Evolutionary conservation across 2,888 invertebrate genomes (phyloP), one percentile per base, ranked within the genome.

Genomic region (Clanis bilineata): DNA sequence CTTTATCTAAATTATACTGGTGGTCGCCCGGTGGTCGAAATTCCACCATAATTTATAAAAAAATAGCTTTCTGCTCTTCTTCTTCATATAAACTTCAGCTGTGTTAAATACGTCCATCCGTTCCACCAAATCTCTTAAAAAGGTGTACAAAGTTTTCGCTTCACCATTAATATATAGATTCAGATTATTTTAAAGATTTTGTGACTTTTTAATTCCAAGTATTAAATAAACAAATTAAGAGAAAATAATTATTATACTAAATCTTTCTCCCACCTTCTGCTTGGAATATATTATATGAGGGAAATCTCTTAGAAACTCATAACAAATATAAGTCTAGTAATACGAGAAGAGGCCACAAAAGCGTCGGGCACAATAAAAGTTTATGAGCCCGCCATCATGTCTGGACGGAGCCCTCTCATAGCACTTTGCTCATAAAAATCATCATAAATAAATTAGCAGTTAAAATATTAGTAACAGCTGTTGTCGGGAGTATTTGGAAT

Each of bases 311-410:
- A 67, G 67, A 66, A 70, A 64, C 59, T 62, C 57, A 73, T 77
- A 72, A 73, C 61, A 67, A 68, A 67, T 64, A 63, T 73, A 69
- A 64, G 51, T 58, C 65, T 68, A 56, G 45, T 64, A 43, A 66
- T 73, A 71, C 67, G 72, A 71, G 70, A 67, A 65, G 59, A 69
- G 64, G 70, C 70, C 65, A 73, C 73, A 73, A 73, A 76, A 62
- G 61, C 62, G 63, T 59, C 60, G 66, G 62, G 38, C 66, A 71
- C 74, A 70, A 68, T 77, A 79, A 85, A 82, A 82, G 73, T 82
- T 85, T 86, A 85, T 74, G 82, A 79, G 63, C 65, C 43, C 65
- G 74, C 72, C 74, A 80, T 80, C 80, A 78, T 76, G 71, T 77
- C 70, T 77, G 76, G 68, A 74, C 71, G 67, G 74, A 75, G 72